A percentile compares a stretch with the other conserved stretches of the same genome.
Evolutionary conservation across 2,113 vertebrate genomes (phyloP).

Genomic region (Bothrops jararaca): DNA sequence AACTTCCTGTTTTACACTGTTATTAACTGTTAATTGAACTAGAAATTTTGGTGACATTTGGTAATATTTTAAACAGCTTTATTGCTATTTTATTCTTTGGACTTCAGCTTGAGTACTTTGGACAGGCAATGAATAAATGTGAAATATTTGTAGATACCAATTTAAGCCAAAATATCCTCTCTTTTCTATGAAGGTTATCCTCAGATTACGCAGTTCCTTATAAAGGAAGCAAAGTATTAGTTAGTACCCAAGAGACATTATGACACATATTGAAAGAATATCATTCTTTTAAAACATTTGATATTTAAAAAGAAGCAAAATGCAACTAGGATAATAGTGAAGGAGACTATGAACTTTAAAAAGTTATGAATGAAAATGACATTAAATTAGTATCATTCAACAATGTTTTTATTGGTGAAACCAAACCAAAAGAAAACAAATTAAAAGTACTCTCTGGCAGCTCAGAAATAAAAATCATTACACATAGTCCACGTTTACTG

Average conservation of each 20-base stretch:
- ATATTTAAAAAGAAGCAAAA: neutral
- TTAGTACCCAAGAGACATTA: neutral
- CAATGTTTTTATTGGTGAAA: conserved; percentile 27
- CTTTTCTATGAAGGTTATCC: neutral
- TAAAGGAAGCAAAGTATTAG: neutral
- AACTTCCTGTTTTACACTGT: neutral
- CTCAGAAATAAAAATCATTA: conserved; percentile 12
- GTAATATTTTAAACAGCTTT: neutral
- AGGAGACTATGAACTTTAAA: neutral
- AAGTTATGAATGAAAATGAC: neutral
- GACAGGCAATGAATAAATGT: neutral
- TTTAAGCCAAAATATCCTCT: neutral
- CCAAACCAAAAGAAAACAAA: neutral
- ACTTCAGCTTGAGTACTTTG: neutral
- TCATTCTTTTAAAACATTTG: neutral
- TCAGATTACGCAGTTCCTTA: neutral
- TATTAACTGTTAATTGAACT: neutral
- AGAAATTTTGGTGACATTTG: neutral
- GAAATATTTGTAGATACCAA: neutral
- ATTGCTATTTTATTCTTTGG: neutral
- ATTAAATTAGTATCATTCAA: neutral
- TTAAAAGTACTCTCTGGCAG: neutral
- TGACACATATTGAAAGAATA: neutral
- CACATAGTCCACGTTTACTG: neutral
- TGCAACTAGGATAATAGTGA: neutral